Evolutionary conservation across 2,888 invertebrate genomes (phyloP), one percentile per base, ranked within the genome.

Genomic region (Lasioglossum zephyrum): DNA sequence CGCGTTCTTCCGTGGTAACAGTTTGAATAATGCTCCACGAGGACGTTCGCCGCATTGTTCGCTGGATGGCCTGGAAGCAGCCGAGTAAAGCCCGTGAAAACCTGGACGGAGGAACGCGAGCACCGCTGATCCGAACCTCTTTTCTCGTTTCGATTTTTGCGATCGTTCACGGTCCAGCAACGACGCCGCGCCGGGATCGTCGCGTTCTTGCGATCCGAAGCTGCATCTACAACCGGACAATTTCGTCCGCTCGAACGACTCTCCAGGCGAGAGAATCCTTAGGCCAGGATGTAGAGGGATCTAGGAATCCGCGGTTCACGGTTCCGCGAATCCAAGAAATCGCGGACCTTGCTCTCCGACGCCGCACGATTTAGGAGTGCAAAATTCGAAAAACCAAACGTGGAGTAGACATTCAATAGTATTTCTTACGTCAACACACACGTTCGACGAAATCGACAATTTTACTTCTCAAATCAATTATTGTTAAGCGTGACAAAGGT

Each of bases 1-100:
- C 84, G 86, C 89, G 84, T 88, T 86, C 87, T 90, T 90, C 89
- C 90, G 90, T 83, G 87, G 86, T 86, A 90, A 88, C 88, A 81
- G 90, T 89, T 89, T 81, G 82, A 88, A 79, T 85, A 84, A 87
- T 75, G 78, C 63, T 80, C 81, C 49, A 60, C 77, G 88, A 79
- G 78, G 70, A 82, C 80, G 81, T 53, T 63, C 77, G 60, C 57
- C 63, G 79, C 57, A 82, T 90, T 87, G 89, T 90, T 90, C 88
- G 74, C 18, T 70, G 73, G 57, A 47, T 76, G 63, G 39, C 53
- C 73, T 81, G 84, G 79, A 84, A 82, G 60, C 60, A 31, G 60
- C 22, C 53, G 53, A 53, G 53, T 53, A 53, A 53, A 53, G 53
- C 53, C 53, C 53, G 9, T 22, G 53, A 22, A 53, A 53, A 26